Percentiles rank a stretch among this genome's conserved stretches.
Conservation (phyloP, 2,797 vertebrate species). For the Loris lydekkerianus region DNA sequence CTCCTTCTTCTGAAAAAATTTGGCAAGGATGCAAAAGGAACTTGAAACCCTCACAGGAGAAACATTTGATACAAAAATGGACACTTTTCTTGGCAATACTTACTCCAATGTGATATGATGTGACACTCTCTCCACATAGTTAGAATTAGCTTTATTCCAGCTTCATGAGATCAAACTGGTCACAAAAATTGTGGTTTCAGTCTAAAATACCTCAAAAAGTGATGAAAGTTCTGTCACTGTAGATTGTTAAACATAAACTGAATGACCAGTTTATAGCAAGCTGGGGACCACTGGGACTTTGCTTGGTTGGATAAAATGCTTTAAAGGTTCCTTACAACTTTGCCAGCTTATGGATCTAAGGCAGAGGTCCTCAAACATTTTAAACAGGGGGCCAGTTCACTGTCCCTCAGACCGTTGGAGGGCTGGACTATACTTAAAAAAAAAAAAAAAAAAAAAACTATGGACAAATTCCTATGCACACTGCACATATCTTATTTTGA, state of each 20-base stretch:
- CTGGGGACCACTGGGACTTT: neutral
- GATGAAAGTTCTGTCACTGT: neutral
- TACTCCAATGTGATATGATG: neutral
- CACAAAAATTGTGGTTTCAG: neutral
- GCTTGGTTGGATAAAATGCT: neutral
- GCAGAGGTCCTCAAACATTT: too few relatives aligned
- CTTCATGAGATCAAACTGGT: neutral
- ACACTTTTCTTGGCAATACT: neutral
- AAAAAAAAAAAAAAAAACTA: too few relatives aligned
- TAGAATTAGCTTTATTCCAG: neutral
- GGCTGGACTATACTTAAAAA: too few relatives aligned
- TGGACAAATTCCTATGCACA: too few relatives aligned
- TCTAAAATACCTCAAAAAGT: slow-evolving; percentile 8
- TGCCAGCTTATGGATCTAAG: neutral
- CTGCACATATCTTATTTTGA: too few relatives aligned
- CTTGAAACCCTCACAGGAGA: neutral
- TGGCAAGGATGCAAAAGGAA: neutral
- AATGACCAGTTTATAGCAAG: neutral
- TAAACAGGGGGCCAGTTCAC: too few relatives aligned
- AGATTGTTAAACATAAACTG: neutral
- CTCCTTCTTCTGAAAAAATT: neutral
- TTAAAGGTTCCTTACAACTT: neutral
- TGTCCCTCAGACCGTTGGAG: too few relatives aligned
- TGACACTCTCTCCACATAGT: neutral
- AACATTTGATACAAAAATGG: slow-evolving; percentile 19